A percentile compares a stretch with the other conserved stretches of the same genome.
Evolutionary conservation across 2,797 vertebrate genomes (phyloP).

Genomic region (Lemur catta): DNA sequence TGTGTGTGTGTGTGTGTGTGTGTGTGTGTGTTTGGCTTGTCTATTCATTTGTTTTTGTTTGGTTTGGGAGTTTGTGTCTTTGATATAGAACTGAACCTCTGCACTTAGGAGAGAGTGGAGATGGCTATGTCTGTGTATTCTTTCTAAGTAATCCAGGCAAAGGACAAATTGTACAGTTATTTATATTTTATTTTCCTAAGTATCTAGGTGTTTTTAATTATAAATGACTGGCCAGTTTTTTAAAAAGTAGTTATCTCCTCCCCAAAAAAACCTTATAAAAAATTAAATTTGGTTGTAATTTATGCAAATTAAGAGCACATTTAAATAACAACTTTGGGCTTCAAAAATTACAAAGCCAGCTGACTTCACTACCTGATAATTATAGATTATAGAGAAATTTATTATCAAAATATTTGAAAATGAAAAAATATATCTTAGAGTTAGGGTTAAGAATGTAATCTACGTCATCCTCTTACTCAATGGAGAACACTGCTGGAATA

Average conservation of each 20-base stretch:
- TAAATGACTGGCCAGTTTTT: neutral
- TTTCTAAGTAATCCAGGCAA: constrained; percentile 1
- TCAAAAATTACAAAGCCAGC: neutral
- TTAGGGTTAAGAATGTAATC: neutral
- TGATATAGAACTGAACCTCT: neutral
- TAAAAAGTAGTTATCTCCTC: neutral
- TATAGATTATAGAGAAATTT: neutral
- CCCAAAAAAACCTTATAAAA: neutral
- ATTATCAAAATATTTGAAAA: constrained; percentile 16
- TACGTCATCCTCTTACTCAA: neutral
- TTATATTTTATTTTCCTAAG: neutral
- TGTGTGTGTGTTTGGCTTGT: neutral
- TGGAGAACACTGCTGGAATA: neutral
- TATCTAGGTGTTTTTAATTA: neutral
- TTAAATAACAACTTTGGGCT: neutral
- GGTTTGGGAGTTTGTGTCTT: neutral
- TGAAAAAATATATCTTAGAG: neutral
- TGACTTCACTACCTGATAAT: neutral
- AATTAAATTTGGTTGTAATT: neutral
- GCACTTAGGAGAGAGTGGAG: neutral
- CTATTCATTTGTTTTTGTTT: neutral
- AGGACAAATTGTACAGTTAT: neutral
- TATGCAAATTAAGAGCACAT: neutral
- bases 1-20: neutral
- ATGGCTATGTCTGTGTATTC: neutral